These are phyloP conservation scores for Sebastes diploproa DNA, from an alignment of 2,797 vertebrate genomes.

Conservation along the genomic window DNA sequence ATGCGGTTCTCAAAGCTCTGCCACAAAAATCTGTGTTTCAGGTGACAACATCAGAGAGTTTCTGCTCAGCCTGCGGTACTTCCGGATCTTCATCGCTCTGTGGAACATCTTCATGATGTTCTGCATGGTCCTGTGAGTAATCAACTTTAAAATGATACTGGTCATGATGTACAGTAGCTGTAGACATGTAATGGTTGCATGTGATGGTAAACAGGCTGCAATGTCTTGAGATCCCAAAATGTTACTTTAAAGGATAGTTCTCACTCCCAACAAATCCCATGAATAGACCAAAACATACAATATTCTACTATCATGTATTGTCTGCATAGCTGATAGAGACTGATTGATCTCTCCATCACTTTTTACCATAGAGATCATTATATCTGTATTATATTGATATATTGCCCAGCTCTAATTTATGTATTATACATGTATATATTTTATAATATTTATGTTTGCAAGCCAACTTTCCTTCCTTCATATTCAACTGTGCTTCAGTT, in stretches of 20 bases:
- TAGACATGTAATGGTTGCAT: background rate
- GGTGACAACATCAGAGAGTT: slow-evolving; percentile 98
- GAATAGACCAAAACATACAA: background rate
- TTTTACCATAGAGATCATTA: too few relatives aligned
- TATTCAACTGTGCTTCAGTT: background rate
- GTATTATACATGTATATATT: background rate
- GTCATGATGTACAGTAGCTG: background rate
- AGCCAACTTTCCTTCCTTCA: background rate
- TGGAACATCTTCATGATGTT: slow-evolving; percentile 99
- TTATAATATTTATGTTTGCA: background rate
- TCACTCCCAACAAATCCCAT: background rate
- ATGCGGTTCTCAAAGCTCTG: background rate
- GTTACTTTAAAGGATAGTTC: background rate
- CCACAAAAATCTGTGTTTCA: slow-evolving; percentile 54
- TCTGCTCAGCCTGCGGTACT: slow-evolving; percentile 94
- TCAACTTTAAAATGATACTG: background rate
- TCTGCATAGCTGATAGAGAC: background rate
- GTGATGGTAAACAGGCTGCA: background rate
- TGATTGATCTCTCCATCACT: too few relatives aligned
- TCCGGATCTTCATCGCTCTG: slow-evolving; percentile 96
- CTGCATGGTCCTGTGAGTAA: slow-evolving; percentile 98
- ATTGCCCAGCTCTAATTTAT: too few relatives aligned
- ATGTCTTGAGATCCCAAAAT: background rate
- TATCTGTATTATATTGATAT: too few relatives aligned
- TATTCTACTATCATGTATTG: background rate